Percentiles rank a stretch among this genome's conserved stretches.
Conservation (phyloP, 2,888 invertebrate species). For the Patella pellucida region DNA sequence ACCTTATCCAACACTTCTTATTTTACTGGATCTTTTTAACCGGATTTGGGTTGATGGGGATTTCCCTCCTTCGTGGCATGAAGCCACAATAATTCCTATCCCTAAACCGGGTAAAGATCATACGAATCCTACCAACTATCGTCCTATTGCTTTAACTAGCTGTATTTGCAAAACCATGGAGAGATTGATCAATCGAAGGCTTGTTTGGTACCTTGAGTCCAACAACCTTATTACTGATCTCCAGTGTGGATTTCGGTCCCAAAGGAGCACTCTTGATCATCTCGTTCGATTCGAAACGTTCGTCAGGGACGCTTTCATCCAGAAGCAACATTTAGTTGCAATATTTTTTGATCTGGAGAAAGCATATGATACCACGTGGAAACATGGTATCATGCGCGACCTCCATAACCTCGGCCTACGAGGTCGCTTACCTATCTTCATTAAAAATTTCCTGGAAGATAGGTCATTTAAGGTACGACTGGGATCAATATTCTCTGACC, state of each 20-base stretch:
- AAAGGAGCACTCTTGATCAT: constrained; percentile 32
- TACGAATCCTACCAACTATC: constrained; percentile 39
- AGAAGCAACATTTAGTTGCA: constrained; percentile 37
- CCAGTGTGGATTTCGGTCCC: constrained; percentile 37
- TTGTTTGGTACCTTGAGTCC: constrained; percentile 41
- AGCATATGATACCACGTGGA: constrained; percentile 23
- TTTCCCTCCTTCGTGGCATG: constrained; percentile 31
- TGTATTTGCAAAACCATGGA: constrained; percentile 51
- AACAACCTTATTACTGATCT: constrained; percentile 29
- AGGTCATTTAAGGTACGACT: too few species aligned
- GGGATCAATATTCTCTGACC: too few species aligned
- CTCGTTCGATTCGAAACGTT: constrained; percentile 38
- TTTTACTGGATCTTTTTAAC: constrained; percentile 27
- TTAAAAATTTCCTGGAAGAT: too few species aligned
- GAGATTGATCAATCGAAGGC: constrained; percentile 43
- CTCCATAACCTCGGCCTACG: constrained; percentile 32
- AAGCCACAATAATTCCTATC: constrained; percentile 35
- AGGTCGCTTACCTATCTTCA: constrained; percentile 23
- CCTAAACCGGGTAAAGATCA: constrained; percentile 38
- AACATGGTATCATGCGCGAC: constrained; percentile 31
- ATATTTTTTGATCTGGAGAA: constrained; percentile 43
- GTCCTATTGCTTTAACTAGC: constrained; percentile 53
- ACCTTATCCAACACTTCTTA: background rate
- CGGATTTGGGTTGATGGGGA: constrained; percentile 28
- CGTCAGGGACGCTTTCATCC: constrained; percentile 38